phyloP scores from a whole-genome alignment of 2,797 vertebrate genomes.

The Eurystomus glaucurus region DNA sequence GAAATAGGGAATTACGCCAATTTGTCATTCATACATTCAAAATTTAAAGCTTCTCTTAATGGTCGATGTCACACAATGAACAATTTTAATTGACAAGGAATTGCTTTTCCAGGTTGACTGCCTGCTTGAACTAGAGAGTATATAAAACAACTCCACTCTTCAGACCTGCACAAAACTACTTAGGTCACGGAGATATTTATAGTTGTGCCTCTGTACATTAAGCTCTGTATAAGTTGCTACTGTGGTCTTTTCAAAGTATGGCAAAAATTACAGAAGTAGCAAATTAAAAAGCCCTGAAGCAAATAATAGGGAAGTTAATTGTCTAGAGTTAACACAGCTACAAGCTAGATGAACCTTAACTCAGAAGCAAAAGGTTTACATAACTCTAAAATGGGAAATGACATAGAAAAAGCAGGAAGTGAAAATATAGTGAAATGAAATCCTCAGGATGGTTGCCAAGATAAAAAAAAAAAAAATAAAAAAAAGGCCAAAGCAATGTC shows the following conservation, averaged over 20 bases:
- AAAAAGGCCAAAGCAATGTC: rapidly evolving
- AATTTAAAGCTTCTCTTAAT: slow-evolving; percentile 7
- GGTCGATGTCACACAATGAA: background rate
- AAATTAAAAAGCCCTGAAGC: slow-evolving; percentile 43
- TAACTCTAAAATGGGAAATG: background rate
- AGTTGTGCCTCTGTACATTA: background rate
- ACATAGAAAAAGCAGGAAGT: background rate
- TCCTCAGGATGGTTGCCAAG: rapidly evolving
- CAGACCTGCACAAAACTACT: background rate
- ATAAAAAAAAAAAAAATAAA: background rate
- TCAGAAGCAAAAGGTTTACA: background rate
- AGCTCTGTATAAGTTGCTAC: background rate
- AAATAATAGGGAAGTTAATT: slow-evolving; percentile 39
- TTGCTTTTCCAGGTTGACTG: slow-evolving; percentile 24
- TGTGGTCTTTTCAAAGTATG: background rate
- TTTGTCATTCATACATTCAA: background rate
- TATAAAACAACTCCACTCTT: background rate
- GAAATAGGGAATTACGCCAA: background rate
- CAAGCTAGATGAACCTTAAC: background rate
- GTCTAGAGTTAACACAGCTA: background rate
- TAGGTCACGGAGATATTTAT: background rate
- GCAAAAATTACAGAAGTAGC: background rate
- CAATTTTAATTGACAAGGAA: slow-evolving; percentile 29
- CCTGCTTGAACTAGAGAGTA: background rate
- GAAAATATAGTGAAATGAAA: rapidly evolving